These are phyloP conservation scores for Lithophane socia DNA, from an alignment of 2,888 invertebrate genomes.

Conservation along the genomic window DNA sequence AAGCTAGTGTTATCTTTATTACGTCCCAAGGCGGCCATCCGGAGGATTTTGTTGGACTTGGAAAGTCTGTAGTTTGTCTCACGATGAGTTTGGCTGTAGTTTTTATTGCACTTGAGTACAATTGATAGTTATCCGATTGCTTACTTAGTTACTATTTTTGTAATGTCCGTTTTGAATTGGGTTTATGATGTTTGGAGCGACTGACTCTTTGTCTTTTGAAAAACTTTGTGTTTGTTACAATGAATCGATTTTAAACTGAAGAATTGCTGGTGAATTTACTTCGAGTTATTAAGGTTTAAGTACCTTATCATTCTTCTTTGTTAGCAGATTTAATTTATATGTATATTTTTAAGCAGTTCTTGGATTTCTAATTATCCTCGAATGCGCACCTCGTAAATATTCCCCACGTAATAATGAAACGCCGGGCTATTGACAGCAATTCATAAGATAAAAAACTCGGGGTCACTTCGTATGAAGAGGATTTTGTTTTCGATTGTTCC, in stretches of 20 bases:
- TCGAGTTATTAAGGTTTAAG: not conserved
- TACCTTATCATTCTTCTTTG: not conserved
- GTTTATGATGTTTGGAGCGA: conserved; percentile 8
- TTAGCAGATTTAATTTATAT: not conserved
- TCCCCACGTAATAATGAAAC: not conserved
- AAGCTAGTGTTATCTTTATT: conserved; percentile 68
- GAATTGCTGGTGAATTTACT: conserved; percentile 2
- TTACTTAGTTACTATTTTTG: conserved; percentile 45
- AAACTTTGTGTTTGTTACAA: conserved; percentile 16
- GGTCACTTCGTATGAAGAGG: not conserved
- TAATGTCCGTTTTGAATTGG: conserved; percentile 19
- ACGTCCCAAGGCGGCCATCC: conserved; percentile 60
- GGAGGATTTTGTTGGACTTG: conserved; percentile 59
- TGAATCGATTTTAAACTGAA: conserved; percentile 18
- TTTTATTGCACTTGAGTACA: conserved; percentile 59
- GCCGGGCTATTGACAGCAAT: too few species aligned
- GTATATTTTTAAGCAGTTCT: not conserved
- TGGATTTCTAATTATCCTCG: not conserved
- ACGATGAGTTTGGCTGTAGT: conserved; percentile 39
- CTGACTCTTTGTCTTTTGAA: conserved; percentile 12
- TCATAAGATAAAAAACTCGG: not conserved
- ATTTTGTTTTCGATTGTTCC: not conserved
- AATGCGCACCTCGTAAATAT: not conserved
- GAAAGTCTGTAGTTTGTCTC: conserved; percentile 56
- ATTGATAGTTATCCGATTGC: conserved; percentile 52